Evolutionary conservation across 2,888 invertebrate species (phyloP).

Genomic region (Xanthia togata): DNA sequence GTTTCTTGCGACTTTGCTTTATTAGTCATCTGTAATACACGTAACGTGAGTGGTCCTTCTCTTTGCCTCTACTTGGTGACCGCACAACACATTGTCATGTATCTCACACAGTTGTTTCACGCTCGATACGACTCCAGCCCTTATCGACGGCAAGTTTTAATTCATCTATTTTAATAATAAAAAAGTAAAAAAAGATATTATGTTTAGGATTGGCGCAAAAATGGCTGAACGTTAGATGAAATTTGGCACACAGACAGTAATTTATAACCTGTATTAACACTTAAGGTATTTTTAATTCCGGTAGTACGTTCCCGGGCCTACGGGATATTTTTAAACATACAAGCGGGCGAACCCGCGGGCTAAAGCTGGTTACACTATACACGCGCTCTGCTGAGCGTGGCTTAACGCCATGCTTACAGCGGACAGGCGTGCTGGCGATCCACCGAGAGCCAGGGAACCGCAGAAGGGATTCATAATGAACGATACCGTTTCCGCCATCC

Average conservation of each 20-base stretch:
- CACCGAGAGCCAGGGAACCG: not conserved
- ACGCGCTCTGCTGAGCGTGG: not conserved
- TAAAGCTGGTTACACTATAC: not conserved
- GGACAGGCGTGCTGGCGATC: not conserved
- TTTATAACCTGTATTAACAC: no score
- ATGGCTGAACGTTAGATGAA: no score
- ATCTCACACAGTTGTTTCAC: not conserved
- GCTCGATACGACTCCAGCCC: not conserved
- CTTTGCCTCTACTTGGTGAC: not conserved
- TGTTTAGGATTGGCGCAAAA: no score
- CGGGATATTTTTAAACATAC: no score
- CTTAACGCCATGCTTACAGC: not conserved
- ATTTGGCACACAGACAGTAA: no score
- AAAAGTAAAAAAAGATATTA: no score
- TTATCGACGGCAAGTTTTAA: not conserved
- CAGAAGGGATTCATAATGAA: not conserved
- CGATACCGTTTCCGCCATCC: not conserved
- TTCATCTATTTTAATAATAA: not conserved
- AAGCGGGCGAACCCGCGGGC: no score
- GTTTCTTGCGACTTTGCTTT: not conserved
- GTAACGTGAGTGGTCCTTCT: not conserved
- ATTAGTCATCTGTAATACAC: not conserved
- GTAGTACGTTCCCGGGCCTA: no score
- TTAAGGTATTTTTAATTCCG: no score
- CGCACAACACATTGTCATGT: not conserved